phyloP scores from a whole-genome alignment of 2,113 vertebrate genomes.

The Cryptomyrus ogoouensis region DNA sequence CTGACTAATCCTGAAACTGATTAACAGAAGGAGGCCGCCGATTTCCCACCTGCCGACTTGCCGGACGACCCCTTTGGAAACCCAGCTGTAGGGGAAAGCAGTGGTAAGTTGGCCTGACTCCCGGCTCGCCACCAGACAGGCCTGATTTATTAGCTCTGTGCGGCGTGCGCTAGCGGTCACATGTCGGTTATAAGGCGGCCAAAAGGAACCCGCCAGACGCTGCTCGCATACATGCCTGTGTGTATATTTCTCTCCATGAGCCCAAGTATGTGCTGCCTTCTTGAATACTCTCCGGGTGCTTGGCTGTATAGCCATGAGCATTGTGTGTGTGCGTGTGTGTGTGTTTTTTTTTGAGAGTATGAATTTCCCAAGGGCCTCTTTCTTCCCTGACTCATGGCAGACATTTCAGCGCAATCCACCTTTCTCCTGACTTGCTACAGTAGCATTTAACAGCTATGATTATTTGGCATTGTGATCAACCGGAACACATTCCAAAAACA shows the following conservation, averaged over 20 bases:
- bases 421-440: not conserved
- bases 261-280: not conserved
- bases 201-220: not conserved
- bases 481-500: not conserved
- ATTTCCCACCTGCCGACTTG: conserved; percentile 39
- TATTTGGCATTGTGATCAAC: not conserved
- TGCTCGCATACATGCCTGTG: not conserved
- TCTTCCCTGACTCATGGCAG: not conserved
- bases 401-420: not conserved
- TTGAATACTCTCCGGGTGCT: not conserved
- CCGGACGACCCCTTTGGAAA: conserved; percentile 27
- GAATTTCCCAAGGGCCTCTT: not conserved
- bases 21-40: conserved; percentile 25
- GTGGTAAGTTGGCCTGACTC: conserved; percentile 38
- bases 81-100: conserved; percentile 25
- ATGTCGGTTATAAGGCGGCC: not conserved
- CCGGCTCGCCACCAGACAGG: not conserved
- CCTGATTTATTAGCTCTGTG: conserved; percentile 21
- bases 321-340: too few species aligned
- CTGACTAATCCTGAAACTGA: not conserved
- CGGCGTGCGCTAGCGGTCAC: not conserved
- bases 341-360: not conserved
- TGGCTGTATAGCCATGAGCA: not conserved
- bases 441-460: not conserved
- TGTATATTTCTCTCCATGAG: conserved; percentile 4